phyloP scores from a whole-genome alignment of 2,797 vertebrate species.

The Cynodonichthys magdalenae region DNA sequence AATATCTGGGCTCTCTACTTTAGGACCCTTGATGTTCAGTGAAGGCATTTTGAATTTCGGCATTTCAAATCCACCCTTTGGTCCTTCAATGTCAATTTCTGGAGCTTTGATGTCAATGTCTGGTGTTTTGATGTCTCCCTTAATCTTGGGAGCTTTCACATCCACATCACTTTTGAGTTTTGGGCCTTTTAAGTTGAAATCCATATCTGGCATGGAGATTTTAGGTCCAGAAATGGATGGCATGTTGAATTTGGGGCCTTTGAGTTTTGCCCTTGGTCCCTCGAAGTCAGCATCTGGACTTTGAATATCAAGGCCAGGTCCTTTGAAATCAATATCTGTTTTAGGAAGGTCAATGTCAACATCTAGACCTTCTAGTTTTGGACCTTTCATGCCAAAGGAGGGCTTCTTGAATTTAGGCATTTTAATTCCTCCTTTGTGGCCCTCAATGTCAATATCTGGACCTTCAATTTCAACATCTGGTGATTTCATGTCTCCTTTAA shows the following conservation, averaged over 20 bases:
- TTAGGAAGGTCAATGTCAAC: constrained; percentile 16
- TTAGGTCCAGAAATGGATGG: constrained; percentile 29
- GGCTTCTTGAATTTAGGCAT: constrained; percentile 31
- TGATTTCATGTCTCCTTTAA: neutral
- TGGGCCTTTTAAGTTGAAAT: constrained; percentile 5
- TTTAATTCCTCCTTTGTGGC: constrained; percentile 1
- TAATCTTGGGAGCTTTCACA: constrained; percentile 9
- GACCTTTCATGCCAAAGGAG: constrained; percentile 12
- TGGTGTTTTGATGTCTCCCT: constrained; percentile 25
- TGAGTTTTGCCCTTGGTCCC: constrained; percentile 1
- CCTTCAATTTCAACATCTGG: neutral
- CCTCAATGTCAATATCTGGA: constrained; percentile 9
- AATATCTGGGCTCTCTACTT: constrained; percentile 24
- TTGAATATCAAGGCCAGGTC: constrained; percentile 18
- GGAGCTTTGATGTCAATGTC: constrained; percentile 16
- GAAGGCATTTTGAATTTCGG: constrained; percentile 35
- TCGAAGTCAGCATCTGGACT: constrained; percentile 27
- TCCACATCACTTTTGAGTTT: constrained; percentile 4
- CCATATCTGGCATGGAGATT: constrained; percentile 14
- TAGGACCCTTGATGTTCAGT: constrained; percentile 27
- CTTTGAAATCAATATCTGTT: constrained; percentile 43
- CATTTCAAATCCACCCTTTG: constrained; percentile 26
- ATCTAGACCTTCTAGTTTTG: constrained; percentile 18
- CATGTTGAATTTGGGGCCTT: constrained; percentile 25
- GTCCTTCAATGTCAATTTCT: constrained; percentile 11